These are phyloP conservation scores for Neodontobutis hainanensis DNA, from an alignment of 2,113 vertebrate genomes.

Conservation along the genomic window DNA sequence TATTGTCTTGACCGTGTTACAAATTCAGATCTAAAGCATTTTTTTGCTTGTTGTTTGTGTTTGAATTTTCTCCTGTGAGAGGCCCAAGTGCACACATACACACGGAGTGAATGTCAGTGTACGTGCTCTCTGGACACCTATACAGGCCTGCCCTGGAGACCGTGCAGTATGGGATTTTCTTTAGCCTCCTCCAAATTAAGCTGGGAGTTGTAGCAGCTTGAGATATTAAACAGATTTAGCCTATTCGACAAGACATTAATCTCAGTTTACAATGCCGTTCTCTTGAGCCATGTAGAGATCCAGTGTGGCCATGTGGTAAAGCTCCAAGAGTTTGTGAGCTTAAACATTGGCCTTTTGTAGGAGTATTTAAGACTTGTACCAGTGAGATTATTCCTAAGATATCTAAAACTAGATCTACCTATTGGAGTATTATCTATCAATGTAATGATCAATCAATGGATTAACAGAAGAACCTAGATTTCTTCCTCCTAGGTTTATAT, in stretches of 20 bases:
- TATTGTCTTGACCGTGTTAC: not conserved
- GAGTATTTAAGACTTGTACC: too few relatives aligned
- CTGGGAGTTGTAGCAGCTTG: conserved; percentile 69
- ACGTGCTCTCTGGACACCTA: conserved; percentile 35
- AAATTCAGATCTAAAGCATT: too few relatives aligned
- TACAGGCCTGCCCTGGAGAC: conserved; percentile 58
- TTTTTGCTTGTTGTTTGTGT: not conserved
- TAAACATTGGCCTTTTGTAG: too few relatives aligned
- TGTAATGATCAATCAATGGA: too few relatives aligned
- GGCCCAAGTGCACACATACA: not conserved
- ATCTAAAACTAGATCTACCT: too few relatives aligned
- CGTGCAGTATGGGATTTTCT: conserved; percentile 50
- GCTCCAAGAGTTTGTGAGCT: not conserved
- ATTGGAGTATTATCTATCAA: too few relatives aligned
- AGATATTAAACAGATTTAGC: conserved; percentile 71
- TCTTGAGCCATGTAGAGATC: conserved; percentile 42
- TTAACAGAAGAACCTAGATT: too few relatives aligned
- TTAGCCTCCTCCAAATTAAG: conserved; percentile 74
- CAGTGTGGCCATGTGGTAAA: conserved; percentile 27
- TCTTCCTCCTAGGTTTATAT: too few relatives aligned
- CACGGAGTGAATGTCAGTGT: not conserved
- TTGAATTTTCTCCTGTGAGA: not conserved
- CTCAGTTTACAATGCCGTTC: conserved; percentile 39
- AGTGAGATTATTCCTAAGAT: too few relatives aligned
- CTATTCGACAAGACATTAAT: conserved; percentile 68